Evolutionary conservation across 2,888 invertebrate species (phyloP).

Genomic region (Saturnia japonica): DNA sequence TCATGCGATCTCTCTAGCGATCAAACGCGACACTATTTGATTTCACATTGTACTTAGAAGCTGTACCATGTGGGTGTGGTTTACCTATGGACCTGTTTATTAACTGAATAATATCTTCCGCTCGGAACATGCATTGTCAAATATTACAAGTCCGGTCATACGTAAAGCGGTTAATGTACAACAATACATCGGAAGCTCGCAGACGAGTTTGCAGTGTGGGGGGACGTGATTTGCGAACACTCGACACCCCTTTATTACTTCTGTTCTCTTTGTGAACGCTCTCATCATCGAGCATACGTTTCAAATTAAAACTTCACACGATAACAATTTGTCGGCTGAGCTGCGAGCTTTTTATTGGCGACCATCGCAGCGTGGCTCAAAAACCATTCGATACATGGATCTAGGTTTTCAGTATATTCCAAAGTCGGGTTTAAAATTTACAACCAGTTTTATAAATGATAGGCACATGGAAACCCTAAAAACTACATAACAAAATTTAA

Average conservation of each 20-base stretch:
- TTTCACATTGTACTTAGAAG: constrained; percentile 25
- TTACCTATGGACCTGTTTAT: constrained; percentile 5
- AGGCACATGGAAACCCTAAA: background rate
- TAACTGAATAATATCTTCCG: background rate
- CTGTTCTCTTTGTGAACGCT: constrained; percentile 69
- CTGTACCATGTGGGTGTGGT: constrained; percentile 13
- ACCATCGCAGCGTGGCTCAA: constrained; percentile 47
- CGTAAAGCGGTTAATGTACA: constrained; percentile 28
- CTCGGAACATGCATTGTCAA: background rate
- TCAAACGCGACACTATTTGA: constrained; percentile 62
- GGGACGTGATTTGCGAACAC: constrained; percentile 51
- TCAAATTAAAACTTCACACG: constrained; percentile 71
- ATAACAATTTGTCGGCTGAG: constrained; percentile 52
- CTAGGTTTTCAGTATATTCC: constrained; percentile 1
- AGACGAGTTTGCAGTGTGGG: constrained; percentile 21
- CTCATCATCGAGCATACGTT: constrained; percentile 68
- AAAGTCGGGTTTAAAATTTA: background rate
- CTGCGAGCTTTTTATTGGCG: constrained; percentile 49
- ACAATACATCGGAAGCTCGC: constrained; percentile 31
- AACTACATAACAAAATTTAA: background rate
- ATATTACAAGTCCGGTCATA: constrained; percentile 22
- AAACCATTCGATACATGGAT: background rate
- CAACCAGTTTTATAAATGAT: background rate
- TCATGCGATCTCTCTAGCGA: too few relatives aligned
- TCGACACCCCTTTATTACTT: constrained; percentile 77